Conservation (phyloP, 2,113 vertebrate genomes). For the Ramphastos sulfuratus region DNA sequence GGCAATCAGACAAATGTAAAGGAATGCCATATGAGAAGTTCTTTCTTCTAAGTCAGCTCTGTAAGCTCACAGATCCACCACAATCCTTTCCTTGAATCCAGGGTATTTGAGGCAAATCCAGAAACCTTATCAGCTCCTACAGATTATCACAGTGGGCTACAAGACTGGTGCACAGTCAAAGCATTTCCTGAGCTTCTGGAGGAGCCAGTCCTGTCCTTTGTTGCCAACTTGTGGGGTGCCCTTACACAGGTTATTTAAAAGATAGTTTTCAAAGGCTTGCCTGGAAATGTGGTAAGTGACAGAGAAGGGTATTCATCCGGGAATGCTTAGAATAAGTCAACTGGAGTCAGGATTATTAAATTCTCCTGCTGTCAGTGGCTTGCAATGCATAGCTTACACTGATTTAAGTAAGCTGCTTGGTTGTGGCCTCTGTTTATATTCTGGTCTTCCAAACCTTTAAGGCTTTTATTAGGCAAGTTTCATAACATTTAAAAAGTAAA, state of each 20-base stretch:
- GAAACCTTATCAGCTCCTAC: background rate
- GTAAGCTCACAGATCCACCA: background rate
- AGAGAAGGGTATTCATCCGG: conserved; percentile 56
- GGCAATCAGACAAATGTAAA: background rate
- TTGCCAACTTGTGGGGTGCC: background rate
- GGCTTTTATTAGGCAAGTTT: conserved; percentile 45
- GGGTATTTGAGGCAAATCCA: background rate
- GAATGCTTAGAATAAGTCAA: conserved; percentile 56
- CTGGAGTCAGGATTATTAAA: conserved; percentile 49
- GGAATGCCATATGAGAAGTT: background rate
- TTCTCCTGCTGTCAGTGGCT: conserved; percentile 39
- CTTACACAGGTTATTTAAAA: background rate
- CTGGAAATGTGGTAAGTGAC: conserved; percentile 35
- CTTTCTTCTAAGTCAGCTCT: background rate
- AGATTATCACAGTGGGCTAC: background rate
- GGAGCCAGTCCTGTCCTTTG: background rate
- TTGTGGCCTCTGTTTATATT: conserved; percentile 42
- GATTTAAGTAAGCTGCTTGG: background rate
- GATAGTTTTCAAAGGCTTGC: conserved; percentile 27
- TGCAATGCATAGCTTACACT: conserved; percentile 7
- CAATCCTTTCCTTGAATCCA: background rate
- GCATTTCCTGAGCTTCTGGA: background rate
- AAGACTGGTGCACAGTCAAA: background rate
- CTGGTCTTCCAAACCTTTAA: conserved; percentile 4
- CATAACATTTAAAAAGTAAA: conserved; percentile 53